Evolutionary conservation across 2,113 vertebrate genomes (phyloP), one percentile per base, ranked within the genome.

Genomic region (Prionailurus viverrinus): DNA sequence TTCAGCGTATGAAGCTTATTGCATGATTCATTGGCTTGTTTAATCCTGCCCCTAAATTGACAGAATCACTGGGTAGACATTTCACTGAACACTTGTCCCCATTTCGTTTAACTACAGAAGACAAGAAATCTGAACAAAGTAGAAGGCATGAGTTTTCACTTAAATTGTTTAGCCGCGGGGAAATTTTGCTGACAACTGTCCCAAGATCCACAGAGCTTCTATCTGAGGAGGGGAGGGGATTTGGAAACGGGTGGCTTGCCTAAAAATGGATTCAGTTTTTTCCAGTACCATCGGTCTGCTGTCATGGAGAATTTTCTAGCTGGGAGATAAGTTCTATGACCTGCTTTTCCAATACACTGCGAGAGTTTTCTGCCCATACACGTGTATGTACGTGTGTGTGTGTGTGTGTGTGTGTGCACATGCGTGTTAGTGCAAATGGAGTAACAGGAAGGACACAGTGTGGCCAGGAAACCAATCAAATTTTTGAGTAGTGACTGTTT

Each of bases 121-220:
- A 82, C 61, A 98, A 74, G 97, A 97, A 97, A 98, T 7, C 53
- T 53, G 82, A 98, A 61, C 41, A 82, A 96, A 84, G 80, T 97
- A 36, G 89, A 95, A 71, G 55, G 93, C 89, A 97, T 58, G 89
- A 95, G 31, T 98, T 98, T 98, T 97, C 53, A 91, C 97, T 98
- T 68, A 14, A 98, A 69, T 85, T 96, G 48, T 97, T 98, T 95
- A 82, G 82, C 80, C 94, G 80, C 0, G 9, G 84, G 81, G 74
- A 97, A 97, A 97, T 97, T 96, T 97, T 98, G 73, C 95, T 97
- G 89, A 97, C 85, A 97, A n/a, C 76, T 92, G 97, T 97, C 5
- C 29, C 93, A 90, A 36, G 65, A 89, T 84, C n/a, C 4, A 73
- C 69, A 84, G 58, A 61, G 51, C 76, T 93, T 91, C 79, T 81